Evolutionary conservation across 2,113 vertebrate species (phyloP), one percentile per base, ranked within the genome.

Genomic region (Passer montanus): DNA sequence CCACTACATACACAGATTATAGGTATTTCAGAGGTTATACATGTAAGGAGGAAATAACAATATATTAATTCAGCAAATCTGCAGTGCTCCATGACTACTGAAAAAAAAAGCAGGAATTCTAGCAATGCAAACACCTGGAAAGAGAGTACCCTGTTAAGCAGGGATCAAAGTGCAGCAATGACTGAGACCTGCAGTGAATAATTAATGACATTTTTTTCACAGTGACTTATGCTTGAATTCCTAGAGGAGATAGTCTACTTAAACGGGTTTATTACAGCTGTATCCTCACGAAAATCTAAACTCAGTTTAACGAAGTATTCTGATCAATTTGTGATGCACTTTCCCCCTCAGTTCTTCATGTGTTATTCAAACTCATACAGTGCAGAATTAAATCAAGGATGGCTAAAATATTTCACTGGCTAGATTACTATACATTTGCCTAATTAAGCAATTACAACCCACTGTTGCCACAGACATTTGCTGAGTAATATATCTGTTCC

Each of bases 401-500:
- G 46, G 75, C 30, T 78, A 50, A 72, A 81, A 68, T 37, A 53
- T 35, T 64, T 84, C 81, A 82, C 74, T 84, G 59, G n/a, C 53
- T 77, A 93, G 93, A 88, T 91, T 43, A 88, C 58, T 70, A 44
- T 52, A 74, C 43, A 49, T 91, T 91, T 94, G 77, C 78, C 69
- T 94, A 85, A 96, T 94, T 91, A 94, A 55, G 86, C 93, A 95
- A 81, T 95, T 94, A 93, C 73, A 89, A 89, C 63, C 62, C 84
- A 78, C 37, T 89, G 78, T 60, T 90, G 56, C 58, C 49, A 79
- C 68, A 94, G 90, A 92, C 50, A 74, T 94, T 90, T 96, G 66
- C 85, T 95, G 87, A 93, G 66, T 88, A 89, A 91, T 87, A 44
- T 24, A 41, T 90, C 68, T 73, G 35, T 33, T 90, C 46, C n/a